Evolutionary conservation across 2,113 vertebrate species (phyloP), one percentile per base, ranked within the genome.

Genomic region (Tupaia chinensis): DNA sequence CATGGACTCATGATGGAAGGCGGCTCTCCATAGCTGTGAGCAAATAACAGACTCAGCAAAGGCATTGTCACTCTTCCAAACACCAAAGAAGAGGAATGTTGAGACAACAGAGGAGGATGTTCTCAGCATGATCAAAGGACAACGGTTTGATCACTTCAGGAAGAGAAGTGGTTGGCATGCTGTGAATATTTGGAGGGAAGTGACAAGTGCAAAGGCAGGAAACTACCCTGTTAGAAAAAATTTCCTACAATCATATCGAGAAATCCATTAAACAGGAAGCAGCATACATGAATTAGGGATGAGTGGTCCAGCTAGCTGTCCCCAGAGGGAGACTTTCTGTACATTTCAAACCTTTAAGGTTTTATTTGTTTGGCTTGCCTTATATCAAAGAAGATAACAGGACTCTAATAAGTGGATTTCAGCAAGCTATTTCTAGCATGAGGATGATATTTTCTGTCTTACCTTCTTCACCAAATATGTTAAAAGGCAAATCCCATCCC

Each of bases 141-240:
- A n/a, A 6, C 3, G 16, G 65, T 73, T 82, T 70, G 70, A 89
- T 92, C 79, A 23, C 54, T 69, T n/a, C 5, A 27, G 60, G 60
- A 74, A 92, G 66, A 73, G 44, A 87, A 60, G 80, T 9, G 23
- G n/a, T 29, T 58, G 69, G 53, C 63, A 20, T 11, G 27, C 92
- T 91, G 92, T 56, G 78, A 58, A 58, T n/a, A 27, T 77, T 44
- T 77, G 63, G 2, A 91, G 73, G 73, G 25, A 94, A 74, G 10
- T 27, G 23, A 76, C n/a, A 34, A 27, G 63, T 7, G 8, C 61
- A 23, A 85, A 90, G 14, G 34, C 53, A 88, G 83, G 73, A 72
- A 88, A 34, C 54, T 29, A 34, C 68, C 20, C 27, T 72, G 44
- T 7, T 12, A 44, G 14, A 27, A 15, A 70, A n/a, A 44, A 16